Evolutionary conservation across 2,113 vertebrate genomes (phyloP).

Genomic region (Pachycephala philippinensis): DNA sequence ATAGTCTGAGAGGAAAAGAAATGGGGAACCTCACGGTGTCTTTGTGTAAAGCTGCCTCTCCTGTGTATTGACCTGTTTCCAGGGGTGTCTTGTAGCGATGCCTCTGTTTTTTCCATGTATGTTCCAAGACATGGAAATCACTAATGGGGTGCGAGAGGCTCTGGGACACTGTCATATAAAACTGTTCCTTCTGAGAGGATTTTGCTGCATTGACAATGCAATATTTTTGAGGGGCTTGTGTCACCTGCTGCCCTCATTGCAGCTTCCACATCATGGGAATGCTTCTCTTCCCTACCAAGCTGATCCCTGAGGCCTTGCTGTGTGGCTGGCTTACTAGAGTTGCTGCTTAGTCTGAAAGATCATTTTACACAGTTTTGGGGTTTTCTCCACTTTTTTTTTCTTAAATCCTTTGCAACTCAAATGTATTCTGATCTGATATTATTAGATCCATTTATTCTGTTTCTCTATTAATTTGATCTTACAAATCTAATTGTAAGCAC

Average conservation of each 20-base stretch:
- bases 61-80: not conserved
- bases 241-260: not conserved
- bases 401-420: not conserved
- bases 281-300: not conserved
- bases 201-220: not conserved
- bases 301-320: not conserved
- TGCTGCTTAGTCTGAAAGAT: not conserved
- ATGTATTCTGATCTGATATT: not conserved
- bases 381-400: not conserved
- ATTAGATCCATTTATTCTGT: not conserved
- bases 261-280: not conserved
- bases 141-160: rapidly evolving
- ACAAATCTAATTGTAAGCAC: not conserved
- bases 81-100: not conserved
- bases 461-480: not conserved
- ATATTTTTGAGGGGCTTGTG: not conserved
- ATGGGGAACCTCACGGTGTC: not conserved
- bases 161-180: not conserved
- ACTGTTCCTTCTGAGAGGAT: not conserved
- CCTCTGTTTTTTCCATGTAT: not conserved
- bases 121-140: not conserved
- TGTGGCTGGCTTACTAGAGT: not conserved
- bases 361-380: not conserved
- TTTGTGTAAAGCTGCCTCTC: not conserved
- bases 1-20: not conserved